Base-by-base conservation (phyloP, 1,140 invertebrate genomes). In the Agraylea sexmaculata region DNA sequence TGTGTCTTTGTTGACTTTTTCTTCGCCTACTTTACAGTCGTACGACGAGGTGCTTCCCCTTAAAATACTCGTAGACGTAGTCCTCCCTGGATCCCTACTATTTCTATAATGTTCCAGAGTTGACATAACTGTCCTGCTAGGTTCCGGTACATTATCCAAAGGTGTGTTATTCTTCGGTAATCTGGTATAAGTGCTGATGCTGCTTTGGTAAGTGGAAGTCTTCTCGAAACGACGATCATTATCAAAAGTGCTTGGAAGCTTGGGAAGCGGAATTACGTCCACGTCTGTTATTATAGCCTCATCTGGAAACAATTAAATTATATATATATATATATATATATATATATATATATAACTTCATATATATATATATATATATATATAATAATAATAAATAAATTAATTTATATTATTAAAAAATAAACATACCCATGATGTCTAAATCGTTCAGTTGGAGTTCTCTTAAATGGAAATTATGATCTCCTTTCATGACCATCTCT, bases 251-350 rank as follows among this genome's bases (percentile, higher is more conserved):
- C 63, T 66, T 0, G 65, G 65, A 10, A 68, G 50, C 46, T 68
- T 68, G 21, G 65, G 65, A n/a, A 68, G 48, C n/a, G 65, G 65
- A 12, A 68, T 68, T 16, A 68, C 64, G 28, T 62, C 52, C 33
- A 63, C 58, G 2, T 64, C 65, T 1, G 65, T 68, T 3, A 68
- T 56, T 19, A 68, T 56, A n/a, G 62, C 64, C 22, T 68, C 65
- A 46, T 68, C 65, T 68, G 57, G 34, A 49, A 50, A 33, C n/a
- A 27, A 8, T 8, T n/a, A n/a, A n/a, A n/a, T n/a, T n/a, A n/a
- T n/a, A n/a, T n/a, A n/a, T n/a, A n/a, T n/a, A n/a, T n/a, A n/a
- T n/a, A n/a, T n/a, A n/a, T n/a, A n/a, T n/a, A n/a, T n/a, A n/a
- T 25, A n/a, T 7, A n/a, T 25, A n/a, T 25, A 25, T 25, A 7